These are phyloP conservation scores for Sebastiscus tertius DNA, from an alignment of 2,797 vertebrate species.

Conservation along the genomic window DNA sequence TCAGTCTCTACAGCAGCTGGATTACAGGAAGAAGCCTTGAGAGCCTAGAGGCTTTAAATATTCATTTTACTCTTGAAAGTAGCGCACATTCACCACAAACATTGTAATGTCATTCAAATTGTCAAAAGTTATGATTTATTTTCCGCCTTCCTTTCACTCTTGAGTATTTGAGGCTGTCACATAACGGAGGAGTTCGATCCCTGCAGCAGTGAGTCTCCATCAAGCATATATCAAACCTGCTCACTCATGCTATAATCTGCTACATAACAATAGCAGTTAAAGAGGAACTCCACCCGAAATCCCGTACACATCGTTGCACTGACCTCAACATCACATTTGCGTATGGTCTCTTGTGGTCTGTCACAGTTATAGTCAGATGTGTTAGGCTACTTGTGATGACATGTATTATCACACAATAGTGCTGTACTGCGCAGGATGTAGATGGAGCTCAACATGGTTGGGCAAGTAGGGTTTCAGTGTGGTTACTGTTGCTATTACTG, in stretches of 20 bases:
- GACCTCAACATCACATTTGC: not conserved
- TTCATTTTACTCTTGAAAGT: slow-evolving; percentile 17
- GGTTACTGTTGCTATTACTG: not conserved
- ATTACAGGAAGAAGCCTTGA: slow-evolving; percentile 24
- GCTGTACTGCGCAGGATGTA: not conserved
- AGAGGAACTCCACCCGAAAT: not conserved
- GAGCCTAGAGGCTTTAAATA: slow-evolving; percentile 31
- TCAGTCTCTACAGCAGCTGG: slow-evolving; percentile 46
- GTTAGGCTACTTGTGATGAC: not conserved
- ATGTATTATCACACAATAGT: not conserved
- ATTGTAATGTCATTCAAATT: slow-evolving; percentile 18
- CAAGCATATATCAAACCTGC: not conserved
- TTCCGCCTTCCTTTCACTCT: not conserved
- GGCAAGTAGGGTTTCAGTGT: not conserved
- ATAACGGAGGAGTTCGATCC: not conserved
- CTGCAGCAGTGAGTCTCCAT: not conserved
- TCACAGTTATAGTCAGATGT: not conserved
- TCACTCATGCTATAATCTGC: not conserved
- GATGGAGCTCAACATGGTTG: not conserved
- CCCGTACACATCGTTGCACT: not conserved
- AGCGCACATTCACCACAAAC: slow-evolving; percentile 21
- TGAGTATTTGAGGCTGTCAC: not conserved
- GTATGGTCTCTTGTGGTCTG: not conserved
- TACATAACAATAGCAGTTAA: not conserved
- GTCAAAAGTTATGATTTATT: not conserved